Evolutionary conservation across 2,797 vertebrate genomes (phyloP).

Genomic region (Gobionotothen gibberifrons): DNA sequence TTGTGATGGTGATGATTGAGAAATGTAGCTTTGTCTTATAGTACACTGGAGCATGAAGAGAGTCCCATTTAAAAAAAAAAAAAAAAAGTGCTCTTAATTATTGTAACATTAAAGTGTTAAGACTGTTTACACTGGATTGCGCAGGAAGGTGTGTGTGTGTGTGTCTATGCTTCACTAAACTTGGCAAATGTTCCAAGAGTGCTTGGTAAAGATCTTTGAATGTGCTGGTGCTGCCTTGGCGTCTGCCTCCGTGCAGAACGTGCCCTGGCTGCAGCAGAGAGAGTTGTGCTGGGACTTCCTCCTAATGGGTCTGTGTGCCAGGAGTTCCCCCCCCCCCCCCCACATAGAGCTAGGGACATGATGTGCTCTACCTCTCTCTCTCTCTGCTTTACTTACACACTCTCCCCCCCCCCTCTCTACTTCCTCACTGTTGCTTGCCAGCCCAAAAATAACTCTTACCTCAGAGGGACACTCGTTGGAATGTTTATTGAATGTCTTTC

Average conservation of each 20-base stretch:
- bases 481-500: conserved; percentile 70
- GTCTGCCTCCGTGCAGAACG: conserved; percentile 43
- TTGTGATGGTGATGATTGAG: conserved; percentile 21
- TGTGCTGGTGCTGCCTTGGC: conserved; percentile 43
- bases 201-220: conserved; percentile 46
- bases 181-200: conserved; percentile 50
- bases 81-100: too few species aligned
- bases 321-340: conserved; percentile 64
- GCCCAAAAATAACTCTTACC: conserved; percentile 77
- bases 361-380: conserved; percentile 65
- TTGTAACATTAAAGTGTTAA: background rate
- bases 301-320: conserved; percentile 58
- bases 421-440: conserved; percentile 70
- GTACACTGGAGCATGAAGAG: conserved; percentile 12
- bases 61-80: too few species aligned
- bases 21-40: conserved; percentile 7
- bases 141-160: conserved; percentile 17
- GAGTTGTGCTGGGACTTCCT: conserved; percentile 66
- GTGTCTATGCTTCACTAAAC: conserved; percentile 34
- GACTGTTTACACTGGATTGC: background rate
- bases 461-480: conserved; percentile 67
- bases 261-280: conserved; percentile 50
- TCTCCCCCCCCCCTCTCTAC: conserved; percentile 23
- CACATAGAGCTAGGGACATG: conserved; percentile 71
- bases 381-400: conserved; percentile 20